Conservation (phyloP, 2,888 invertebrate genomes). For the Xanthia togata region DNA sequence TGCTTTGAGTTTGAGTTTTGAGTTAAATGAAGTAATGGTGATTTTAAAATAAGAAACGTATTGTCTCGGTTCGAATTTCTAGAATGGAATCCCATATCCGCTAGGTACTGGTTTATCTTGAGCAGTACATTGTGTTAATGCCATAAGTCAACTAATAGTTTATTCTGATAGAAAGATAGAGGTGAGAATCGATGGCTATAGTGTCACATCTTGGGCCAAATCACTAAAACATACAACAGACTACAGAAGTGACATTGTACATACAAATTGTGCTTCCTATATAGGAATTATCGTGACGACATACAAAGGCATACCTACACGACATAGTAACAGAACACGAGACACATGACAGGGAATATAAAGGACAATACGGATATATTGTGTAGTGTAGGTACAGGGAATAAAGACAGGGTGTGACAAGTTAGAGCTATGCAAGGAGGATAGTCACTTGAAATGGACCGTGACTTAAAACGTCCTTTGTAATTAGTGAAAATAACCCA, state of each 20-base stretch:
- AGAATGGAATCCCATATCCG: no score
- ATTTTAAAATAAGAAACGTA: not conserved
- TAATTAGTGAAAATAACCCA: not conserved
- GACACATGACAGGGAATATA: conserved; percentile 32
- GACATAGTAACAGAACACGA: conserved; percentile 28
- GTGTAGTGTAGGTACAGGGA: not conserved
- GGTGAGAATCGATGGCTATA: not conserved
- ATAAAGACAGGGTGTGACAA: conserved; percentile 10
- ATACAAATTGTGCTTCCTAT: conserved; percentile 39
- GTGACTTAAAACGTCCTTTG: not conserved
- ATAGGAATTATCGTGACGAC: conserved; percentile 31
- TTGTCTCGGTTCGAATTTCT: not conserved
- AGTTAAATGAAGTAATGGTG: not conserved
- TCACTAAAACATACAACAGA: not conserved
- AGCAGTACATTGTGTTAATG: no score
- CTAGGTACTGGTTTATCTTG: not conserved
- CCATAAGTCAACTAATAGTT: not conserved
- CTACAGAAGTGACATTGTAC: conserved; percentile 19
- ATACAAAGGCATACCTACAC: conserved; percentile 40
- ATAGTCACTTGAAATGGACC: not conserved
- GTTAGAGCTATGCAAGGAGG: conserved; percentile 6
- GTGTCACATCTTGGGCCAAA: not conserved
- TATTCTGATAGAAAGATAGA: not conserved
- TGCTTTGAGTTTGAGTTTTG: no score
- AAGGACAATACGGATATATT: conserved; percentile 31